phyloP scores from a whole-genome alignment of 2,888 invertebrate genomes.

The Netelia virgata region DNA sequence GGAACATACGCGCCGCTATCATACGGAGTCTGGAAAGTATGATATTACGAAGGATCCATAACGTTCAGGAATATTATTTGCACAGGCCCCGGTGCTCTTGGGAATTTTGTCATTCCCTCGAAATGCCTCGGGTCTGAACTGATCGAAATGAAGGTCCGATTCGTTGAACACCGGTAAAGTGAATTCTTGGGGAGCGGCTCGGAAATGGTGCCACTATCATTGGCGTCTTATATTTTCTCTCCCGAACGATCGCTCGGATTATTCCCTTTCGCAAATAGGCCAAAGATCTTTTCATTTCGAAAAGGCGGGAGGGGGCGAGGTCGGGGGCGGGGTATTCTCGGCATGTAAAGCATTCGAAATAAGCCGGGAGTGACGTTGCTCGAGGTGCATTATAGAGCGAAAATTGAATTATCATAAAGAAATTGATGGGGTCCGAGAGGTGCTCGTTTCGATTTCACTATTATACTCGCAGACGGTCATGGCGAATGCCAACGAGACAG shows the following conservation, averaged over 20 bases:
- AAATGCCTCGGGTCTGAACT: slow-evolving; percentile 26
- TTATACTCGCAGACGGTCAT: slow-evolving; percentile 72
- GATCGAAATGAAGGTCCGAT: slow-evolving; percentile 44
- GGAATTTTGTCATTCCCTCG: not conserved
- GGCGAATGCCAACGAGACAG: slow-evolving; percentile 76
- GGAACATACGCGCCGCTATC: not conserved
- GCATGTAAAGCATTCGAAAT: slow-evolving; percentile 39
- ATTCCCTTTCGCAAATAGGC: slow-evolving; percentile 43
- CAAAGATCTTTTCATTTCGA: slow-evolving; percentile 26
- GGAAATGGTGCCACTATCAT: slow-evolving; percentile 15
- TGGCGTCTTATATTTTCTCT: slow-evolving; percentile 34
- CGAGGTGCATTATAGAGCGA: slow-evolving; percentile 40
- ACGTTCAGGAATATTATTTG: slow-evolving; percentile 32
- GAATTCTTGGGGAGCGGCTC: slow-evolving; percentile 23
- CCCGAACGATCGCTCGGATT: slow-evolving; percentile 36
- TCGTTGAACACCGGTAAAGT: slow-evolving; percentile 34
- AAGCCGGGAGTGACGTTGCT: not conserved
- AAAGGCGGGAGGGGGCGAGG: not conserved
- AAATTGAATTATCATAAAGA: slow-evolving; percentile 82
- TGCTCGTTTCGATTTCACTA: slow-evolving; percentile 49
- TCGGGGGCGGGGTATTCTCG: not conserved
- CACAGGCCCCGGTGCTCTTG: slow-evolving; percentile 20
- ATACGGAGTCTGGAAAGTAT: slow-evolving; percentile 8
- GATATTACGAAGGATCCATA: slow-evolving; percentile 29
- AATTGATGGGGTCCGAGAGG: slow-evolving; percentile 73